These are phyloP conservation scores for Halictus rubicundus DNA, from an alignment of 1,140 invertebrate genomes.

Conservation along the genomic window DNA sequence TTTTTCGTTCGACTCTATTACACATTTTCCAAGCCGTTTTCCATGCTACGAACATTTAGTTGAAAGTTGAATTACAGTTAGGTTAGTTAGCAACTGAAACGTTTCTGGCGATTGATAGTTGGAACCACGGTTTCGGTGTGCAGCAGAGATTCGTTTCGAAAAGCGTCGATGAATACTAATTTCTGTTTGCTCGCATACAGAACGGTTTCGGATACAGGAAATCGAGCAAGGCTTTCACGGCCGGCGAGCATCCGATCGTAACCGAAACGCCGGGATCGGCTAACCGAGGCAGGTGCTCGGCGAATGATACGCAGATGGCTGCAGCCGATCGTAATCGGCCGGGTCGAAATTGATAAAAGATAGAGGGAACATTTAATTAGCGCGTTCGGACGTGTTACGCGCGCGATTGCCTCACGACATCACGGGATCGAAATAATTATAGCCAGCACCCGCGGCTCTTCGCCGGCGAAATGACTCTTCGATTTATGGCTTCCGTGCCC, in stretches of 20 bases:
- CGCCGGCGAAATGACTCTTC: constrained; percentile 9
- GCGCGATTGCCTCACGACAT: constrained; percentile 16
- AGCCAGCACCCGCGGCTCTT: not conserved
- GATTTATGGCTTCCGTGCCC: constrained; percentile 22
- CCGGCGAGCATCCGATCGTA: not conserved
- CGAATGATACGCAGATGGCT: constrained; percentile 40
- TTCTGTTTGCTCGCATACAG: not conserved
- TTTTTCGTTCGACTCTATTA: no score
- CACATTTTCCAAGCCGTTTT: no score
- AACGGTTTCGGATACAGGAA: no score
- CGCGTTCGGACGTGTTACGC: constrained; percentile 11
- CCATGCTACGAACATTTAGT: no score
- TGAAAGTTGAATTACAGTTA: no score
- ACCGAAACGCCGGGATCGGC: not conserved
- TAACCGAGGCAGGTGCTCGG: constrained; percentile 24
- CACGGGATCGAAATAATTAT: constrained; percentile 33
- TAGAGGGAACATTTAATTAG: constrained; percentile 42
- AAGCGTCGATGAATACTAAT: no score
- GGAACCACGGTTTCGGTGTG: no score
- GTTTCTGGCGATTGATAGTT: no score
- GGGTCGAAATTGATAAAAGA: constrained; percentile 40
- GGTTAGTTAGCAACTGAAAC: no score
- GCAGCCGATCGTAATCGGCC: constrained; percentile 27
- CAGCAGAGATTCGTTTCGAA: no score
- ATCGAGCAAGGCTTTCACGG: not conserved